Conservation (phyloP, 2,113 vertebrate genomes). For the Lepidothrix coronata region DNA sequence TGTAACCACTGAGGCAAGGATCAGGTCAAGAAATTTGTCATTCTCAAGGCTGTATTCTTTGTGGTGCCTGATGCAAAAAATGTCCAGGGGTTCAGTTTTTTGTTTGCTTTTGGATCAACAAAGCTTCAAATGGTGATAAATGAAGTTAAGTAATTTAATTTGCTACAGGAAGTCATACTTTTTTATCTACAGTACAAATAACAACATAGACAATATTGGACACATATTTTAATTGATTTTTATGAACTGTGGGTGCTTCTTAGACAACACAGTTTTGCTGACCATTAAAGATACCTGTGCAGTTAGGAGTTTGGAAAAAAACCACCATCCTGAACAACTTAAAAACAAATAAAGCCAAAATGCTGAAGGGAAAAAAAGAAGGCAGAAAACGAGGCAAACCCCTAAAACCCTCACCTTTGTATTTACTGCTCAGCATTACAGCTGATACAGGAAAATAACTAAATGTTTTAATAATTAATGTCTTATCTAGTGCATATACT, state of each 20-base stretch:
- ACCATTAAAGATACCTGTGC: background rate
- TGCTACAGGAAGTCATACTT: background rate
- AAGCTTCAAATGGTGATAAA: background rate
- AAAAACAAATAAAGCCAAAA: background rate
- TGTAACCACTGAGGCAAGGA: background rate
- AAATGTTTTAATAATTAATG: background rate
- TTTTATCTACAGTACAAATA: background rate
- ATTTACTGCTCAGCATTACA: background rate
- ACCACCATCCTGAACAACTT: background rate
- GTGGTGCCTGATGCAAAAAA: background rate
- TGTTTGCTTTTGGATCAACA: background rate
- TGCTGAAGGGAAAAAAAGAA: background rate
- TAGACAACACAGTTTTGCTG: background rate
- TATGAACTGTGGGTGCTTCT: background rate
- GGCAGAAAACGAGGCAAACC: background rate
- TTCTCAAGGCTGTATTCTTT: background rate
- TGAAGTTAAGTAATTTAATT: background rate
- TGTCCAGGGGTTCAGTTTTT: background rate
- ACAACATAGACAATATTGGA: background rate
- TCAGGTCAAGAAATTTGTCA: background rate
- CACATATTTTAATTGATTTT: background rate
- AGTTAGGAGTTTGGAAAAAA: background rate
- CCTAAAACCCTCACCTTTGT: background rate
- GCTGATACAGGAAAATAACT: background rate
- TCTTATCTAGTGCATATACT: background rate